A percentile compares a stretch with the other conserved stretches of the same genome.
Conservation (phyloP, 2,113 vertebrate genomes). For the Gymnobelideus leadbeateri region DNA sequence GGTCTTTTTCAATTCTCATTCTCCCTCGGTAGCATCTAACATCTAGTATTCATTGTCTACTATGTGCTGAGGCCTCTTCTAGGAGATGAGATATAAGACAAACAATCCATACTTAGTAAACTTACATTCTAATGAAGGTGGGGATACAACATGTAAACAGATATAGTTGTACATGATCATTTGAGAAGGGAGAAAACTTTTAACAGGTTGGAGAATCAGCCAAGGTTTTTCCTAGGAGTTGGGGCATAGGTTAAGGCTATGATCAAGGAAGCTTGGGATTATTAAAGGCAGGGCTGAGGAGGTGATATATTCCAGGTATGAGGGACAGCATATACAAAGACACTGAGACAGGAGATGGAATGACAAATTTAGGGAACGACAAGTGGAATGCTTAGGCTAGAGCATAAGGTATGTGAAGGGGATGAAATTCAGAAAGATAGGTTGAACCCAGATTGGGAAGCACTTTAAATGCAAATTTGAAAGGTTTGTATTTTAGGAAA, state of each 20-base stretch:
- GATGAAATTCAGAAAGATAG: not conserved
- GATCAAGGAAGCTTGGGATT: not conserved
- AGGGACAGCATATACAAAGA: not conserved
- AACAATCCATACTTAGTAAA: too few species aligned
- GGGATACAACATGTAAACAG: not conserved
- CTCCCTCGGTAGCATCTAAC: not conserved
- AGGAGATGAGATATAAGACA: not conserved
- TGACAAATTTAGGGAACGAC: not conserved
- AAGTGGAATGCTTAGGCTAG: not conserved
- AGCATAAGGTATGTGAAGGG: not conserved
- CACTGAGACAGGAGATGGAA: not conserved
- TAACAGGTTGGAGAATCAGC: not conserved
- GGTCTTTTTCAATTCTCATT: not conserved
- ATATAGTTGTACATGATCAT: not conserved
- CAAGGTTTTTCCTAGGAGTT: not conserved
- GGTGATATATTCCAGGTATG: not conserved
- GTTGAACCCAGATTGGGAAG: not conserved
- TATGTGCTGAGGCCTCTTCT: not conserved
- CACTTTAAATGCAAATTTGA: not conserved
- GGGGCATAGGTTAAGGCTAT: not conserved
- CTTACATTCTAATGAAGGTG: not conserved
- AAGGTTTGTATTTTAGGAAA: not conserved
- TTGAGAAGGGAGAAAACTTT: not conserved
- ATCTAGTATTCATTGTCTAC: not conserved
- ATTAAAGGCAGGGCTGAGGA: not conserved